Evolutionary conservation across 2,113 vertebrate species (phyloP).

Genomic region (Myotis yumanensis): DNA sequence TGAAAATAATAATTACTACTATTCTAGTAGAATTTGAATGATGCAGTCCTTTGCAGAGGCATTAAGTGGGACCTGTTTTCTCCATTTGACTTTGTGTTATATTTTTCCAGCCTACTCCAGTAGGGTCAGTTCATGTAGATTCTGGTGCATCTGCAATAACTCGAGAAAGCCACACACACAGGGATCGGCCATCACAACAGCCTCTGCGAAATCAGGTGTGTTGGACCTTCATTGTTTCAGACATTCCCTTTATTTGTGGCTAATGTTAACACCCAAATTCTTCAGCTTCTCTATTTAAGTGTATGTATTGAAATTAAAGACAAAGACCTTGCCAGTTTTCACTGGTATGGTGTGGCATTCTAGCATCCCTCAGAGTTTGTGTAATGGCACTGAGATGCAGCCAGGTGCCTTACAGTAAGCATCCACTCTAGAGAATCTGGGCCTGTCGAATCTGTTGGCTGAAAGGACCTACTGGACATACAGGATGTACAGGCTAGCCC

Average conservation of each 20-base stretch:
- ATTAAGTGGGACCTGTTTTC: background rate
- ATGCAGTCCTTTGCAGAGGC: conserved; percentile 14
- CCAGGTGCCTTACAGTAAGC: background rate
- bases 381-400: background rate
- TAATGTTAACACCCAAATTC: conserved; percentile 5
- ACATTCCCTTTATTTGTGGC: background rate
- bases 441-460: background rate
- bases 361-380: background rate
- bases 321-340: background rate
- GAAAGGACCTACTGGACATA: background rate
- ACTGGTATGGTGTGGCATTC: background rate
- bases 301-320: background rate
- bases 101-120: conserved; percentile 92
- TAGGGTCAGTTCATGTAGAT: conserved; percentile 96
- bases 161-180: conserved; percentile 93
- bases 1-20: background rate
- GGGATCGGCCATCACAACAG: conserved; percentile 93
- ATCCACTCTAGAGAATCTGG: background rate
- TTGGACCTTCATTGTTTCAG: background rate
- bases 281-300: background rate
- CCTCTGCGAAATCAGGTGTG: conserved; percentile 95
- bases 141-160: conserved; percentile 94
- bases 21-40: conserved; percentile 15
- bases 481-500: background rate
- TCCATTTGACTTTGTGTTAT: conserved; percentile 46